A percentile compares a stretch with the other conserved stretches of the same genome.
Evolutionary conservation across 30 jellyfish, hydroid and myxozoan species (phyloP).

Genomic region (Rhopilema esculentum): DNA sequence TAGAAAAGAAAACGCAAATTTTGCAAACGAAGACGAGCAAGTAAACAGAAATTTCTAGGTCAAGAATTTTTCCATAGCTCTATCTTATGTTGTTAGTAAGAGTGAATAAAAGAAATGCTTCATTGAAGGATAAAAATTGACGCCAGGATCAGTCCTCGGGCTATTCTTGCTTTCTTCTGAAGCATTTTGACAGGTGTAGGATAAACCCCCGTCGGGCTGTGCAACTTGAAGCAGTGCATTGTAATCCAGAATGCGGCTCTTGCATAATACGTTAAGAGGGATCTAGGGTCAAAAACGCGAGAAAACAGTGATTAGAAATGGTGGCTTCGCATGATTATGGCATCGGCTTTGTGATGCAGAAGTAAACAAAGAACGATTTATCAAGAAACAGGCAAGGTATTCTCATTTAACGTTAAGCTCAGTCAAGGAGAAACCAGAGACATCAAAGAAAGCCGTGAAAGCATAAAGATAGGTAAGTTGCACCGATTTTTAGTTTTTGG

Average conservation of each 20-base stretch:
- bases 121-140: too few species aligned
- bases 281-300: neutral
- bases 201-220: neutral
- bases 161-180: too few species aligned
- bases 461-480: neutral
- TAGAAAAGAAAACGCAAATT: neutral
- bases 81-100: too few species aligned
- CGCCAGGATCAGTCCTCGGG: too few species aligned
- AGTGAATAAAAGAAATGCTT: too few species aligned
- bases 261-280: too few species aligned
- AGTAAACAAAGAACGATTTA: neutral
- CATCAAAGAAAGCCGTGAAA: neutral
- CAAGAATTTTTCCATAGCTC: too few species aligned
- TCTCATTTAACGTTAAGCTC: neutral
- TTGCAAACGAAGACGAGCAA: neutral
- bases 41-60: neutral
- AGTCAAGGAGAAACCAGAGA: neutral
- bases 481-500: too few species aligned
- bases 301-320: neutral
- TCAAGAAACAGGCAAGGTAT: neutral
- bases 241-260: neutral
- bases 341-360: neutral
- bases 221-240: neutral
- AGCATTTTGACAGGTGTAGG: neutral
- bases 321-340: neutral